Base-by-base conservation (phyloP, 2,113 vertebrate genomes). In the Syrrhaptes paradoxus region DNA sequence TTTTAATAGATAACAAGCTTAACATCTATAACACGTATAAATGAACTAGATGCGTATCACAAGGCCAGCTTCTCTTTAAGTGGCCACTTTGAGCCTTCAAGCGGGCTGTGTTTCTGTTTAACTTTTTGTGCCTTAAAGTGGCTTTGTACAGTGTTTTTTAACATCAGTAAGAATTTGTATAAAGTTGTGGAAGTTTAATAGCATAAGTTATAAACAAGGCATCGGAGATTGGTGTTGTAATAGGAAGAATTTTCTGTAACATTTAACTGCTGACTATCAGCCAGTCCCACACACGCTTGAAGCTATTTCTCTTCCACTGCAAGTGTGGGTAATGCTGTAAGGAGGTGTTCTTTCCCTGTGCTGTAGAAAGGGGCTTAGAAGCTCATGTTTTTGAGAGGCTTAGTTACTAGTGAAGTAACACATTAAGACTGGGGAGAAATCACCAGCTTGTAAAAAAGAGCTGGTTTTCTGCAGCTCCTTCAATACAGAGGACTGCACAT, bases 101-200 rank as follows among this genome's bases (percentile, higher is more conserved):
- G 21, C n/a, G 57, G 46, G 62, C 72, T 93, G 76, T 25, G 9
- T 67, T 89, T 80, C 77, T 85, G 28, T 90, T 80, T 66, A 74
- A 93, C 68, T 84, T 81, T 90, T 90, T 55, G 88, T 97, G 91
- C 96, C 96, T 97, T 97, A 93, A 94, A 65, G 70, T 95, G 65
- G 24, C 72, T 92, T 94, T 96, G 75, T 90, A 91, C 45, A 45
- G 48, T 87, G 72, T 48, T 97, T 85, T 85, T 89, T 93, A 94
- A 93, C 17, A 8, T 68, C 7, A 9, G 77, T 88, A 61, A 74
- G 54, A 84, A 65, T 89, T 93, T 95, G 58, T 95, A 85, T 95
- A 67, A 96, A 91, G 65, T 74, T 61, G 46, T 83, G 61, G 13
- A 89, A 88, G 73, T 77, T 92, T 90, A 79, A 43, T 41, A 58